Conservation (phyloP, 2,888 invertebrate genomes). For the Phyllotreta striolata region DNA sequence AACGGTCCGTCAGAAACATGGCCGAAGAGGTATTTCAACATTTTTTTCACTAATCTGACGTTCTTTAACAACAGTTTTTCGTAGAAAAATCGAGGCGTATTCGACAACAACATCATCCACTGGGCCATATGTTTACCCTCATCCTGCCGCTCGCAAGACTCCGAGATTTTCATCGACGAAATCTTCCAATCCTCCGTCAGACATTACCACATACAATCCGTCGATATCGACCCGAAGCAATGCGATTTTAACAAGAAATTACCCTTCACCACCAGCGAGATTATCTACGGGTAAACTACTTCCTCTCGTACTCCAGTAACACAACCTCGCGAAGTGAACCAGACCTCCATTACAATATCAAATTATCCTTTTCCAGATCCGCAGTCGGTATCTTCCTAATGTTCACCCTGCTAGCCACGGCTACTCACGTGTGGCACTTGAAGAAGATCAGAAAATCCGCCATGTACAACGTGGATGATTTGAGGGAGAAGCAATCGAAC, state of each 20-base stretch:
- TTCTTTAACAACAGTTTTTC: constrained; percentile 21
- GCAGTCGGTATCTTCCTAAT: constrained; percentile 48
- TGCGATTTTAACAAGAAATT: constrained; percentile 47
- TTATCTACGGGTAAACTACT: constrained; percentile 59
- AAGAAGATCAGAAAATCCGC: constrained; percentile 43
- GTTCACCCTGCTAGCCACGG: constrained; percentile 50
- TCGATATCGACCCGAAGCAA: constrained; percentile 45
- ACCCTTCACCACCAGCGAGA: constrained; percentile 57
- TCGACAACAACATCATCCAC: constrained; percentile 58
- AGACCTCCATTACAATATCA: constrained; percentile 11
- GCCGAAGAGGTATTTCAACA: constrained; percentile 24
- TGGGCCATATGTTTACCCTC: constrained; percentile 74
- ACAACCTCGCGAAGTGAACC: too few species aligned
- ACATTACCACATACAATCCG: constrained; percentile 44
- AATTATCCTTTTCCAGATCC: constrained; percentile 41
- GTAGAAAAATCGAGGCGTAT: constrained; percentile 45
- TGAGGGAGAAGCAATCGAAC: constrained; percentile 34
- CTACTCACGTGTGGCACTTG: constrained; percentile 47
- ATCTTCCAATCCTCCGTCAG: constrained; percentile 48
- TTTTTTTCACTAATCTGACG: constrained; percentile 9
- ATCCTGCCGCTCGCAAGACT: constrained; percentile 65
- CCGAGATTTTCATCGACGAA: constrained; percentile 63
- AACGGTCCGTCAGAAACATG: constrained; percentile 26
- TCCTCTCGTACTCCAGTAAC: too few species aligned
- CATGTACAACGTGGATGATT: constrained; percentile 44